Evolutionary conservation across 2,113 vertebrate species (phyloP), one percentile per base, ranked within the genome.

Genomic region (Zeus faber): DNA sequence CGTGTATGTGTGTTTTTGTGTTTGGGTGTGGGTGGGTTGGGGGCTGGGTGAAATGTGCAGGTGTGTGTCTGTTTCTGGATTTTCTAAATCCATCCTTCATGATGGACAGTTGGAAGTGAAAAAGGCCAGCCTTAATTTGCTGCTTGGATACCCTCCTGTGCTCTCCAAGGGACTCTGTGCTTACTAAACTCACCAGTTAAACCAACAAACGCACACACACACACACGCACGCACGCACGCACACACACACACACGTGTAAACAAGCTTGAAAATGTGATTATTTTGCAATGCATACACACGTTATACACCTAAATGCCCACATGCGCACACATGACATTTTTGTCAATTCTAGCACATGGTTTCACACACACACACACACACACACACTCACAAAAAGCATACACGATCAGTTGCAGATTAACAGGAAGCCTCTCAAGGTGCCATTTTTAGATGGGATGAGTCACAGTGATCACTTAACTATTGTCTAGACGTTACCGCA

Each of bases 61-160:
- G 43, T 65, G 49, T 66, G 54, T 74, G 68, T 64, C 55, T 24
- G n/a, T 64, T 71, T 70, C 27, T 33, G 13, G 31, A 4, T 70
- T 76, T 64, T 67, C 43, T 69, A 50, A 68, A 74, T 74, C 58
- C 45, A 70, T 76, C 70, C 63, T 37, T 62, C 49, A 39, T 83
- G 84, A 84, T 76, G 56, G 82, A 81, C 80, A 78, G 77, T 63
- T 83, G 67, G 65, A 83, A 81, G 77, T 81, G 74, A 82, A 84
- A 78, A 52, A 67, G 72, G 63, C 47, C 74, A 67, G 69, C 68
- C 81, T 84, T 83, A 83, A 86, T 84, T 86, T 84, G 67, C 74
- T 86, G 84, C 81, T 77, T 84, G 73, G 72, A 73, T 84, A 80
- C 77, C 65, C 78, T 71, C 33, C 70, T 48, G 5, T 11, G 25